phyloP scores from a whole-genome alignment of 2,888 invertebrate species.

The Rhaphigaster nebulosa region DNA sequence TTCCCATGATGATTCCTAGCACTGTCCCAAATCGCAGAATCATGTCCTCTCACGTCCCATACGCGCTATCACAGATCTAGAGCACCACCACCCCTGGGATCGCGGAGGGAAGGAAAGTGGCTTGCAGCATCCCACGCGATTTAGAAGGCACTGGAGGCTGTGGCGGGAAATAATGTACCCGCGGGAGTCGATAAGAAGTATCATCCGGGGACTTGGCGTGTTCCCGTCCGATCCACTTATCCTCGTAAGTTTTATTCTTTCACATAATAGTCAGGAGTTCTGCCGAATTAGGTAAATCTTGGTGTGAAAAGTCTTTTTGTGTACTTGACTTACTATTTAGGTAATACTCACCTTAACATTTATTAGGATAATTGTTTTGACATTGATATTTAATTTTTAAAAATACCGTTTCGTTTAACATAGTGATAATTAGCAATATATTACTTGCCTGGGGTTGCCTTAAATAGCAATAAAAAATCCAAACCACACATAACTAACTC shows the following conservation, averaged over 20 bases:
- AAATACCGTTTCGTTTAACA: not conserved
- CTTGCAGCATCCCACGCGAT: not conserved
- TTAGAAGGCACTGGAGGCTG: constrained; percentile 15
- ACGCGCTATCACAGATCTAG: not conserved
- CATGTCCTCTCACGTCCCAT: constrained; percentile 19
- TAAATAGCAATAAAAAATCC: no score
- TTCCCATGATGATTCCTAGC: not conserved
- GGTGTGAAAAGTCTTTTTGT: not conserved
- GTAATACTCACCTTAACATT: not conserved
- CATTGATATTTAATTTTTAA: not conserved
- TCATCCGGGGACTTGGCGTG: not conserved
- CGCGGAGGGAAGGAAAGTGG: not conserved
- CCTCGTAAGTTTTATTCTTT: not conserved
- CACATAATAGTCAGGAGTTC: not conserved
- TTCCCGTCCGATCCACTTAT: constrained; percentile 2
- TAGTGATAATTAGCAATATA: no score
- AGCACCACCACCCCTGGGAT: not conserved
- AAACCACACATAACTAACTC: no score
- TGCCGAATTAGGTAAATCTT: not conserved
- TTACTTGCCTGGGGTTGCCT: no score
- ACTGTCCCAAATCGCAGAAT: not conserved
- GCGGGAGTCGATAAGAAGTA: constrained; percentile 1
- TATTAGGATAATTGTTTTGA: not conserved
- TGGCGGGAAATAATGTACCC: constrained; percentile 11
- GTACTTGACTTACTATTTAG: not conserved